Percentiles rank a stretch among this genome's conserved stretches.
phyloP scores from a whole-genome alignment of 2,797 vertebrate species.

The Microctenopoma steveboyesi region DNA sequence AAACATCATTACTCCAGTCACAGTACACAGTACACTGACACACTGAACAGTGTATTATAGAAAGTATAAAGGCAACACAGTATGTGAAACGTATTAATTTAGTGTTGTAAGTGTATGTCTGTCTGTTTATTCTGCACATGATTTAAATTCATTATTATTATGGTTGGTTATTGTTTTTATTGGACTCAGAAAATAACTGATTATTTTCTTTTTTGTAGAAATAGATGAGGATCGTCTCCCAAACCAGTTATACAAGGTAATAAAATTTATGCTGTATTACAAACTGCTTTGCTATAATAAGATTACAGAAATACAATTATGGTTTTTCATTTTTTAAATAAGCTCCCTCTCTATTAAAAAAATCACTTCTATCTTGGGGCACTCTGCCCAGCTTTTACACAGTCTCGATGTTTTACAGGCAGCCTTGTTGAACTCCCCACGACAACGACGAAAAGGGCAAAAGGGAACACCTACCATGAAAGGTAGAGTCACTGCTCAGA shows the following conservation, averaged over 20 bases:
- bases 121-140: not conserved
- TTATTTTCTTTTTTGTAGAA: conserved; percentile 76
- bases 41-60: conserved; percentile 21
- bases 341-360: not conserved
- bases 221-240: conserved; percentile 93
- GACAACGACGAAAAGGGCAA: conserved; percentile 90
- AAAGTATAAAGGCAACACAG: not conserved
- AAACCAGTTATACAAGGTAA: conserved; percentile 92
- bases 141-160: not conserved
- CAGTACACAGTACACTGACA: not conserved
- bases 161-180: not conserved
- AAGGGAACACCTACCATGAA: conserved; percentile 94
- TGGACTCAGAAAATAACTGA: conserved; percentile 1
- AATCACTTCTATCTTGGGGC: conserved; percentile 5
- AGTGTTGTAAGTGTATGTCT: not conserved
- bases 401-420: conserved; percentile 80
- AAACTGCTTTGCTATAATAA: conserved; percentile 8
- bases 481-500: conserved; percentile 76
- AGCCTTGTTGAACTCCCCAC: conserved; percentile 89
- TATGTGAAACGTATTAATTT: not conserved
- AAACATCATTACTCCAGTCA: conserved; percentile 21
- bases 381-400: conserved; percentile 18
- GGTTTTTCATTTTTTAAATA: not conserved
- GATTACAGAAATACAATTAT: conserved; percentile 18
- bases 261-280: conserved; percentile 17